Evolutionary conservation across 2,113 vertebrate genomes (phyloP).

Genomic region (Paraplagusia blochii): DNA sequence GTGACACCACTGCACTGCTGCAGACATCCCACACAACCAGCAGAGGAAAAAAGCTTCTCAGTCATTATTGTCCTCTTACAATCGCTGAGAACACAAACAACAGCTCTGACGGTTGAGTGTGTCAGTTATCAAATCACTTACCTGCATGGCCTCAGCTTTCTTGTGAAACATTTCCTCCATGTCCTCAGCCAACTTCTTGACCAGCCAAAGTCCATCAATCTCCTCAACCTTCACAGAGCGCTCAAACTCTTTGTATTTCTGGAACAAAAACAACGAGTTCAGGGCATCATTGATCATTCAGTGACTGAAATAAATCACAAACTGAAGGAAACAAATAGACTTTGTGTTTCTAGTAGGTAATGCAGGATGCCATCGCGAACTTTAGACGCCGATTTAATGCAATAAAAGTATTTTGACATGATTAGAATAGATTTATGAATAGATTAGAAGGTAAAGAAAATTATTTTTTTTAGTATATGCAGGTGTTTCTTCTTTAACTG

Average conservation of each 20-base stretch:
- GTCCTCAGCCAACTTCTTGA: constrained; percentile 92
- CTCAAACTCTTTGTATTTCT: constrained; percentile 99
- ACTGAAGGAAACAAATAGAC: no score
- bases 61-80: background rate
- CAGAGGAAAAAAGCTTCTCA: constrained; percentile 11
- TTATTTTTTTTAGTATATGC: no score
- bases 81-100: background rate
- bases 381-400: no score
- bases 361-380: no score
- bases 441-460: no score
- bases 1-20: constrained; percentile 33
- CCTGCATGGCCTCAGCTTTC: constrained; percentile 93
- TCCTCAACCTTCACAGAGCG: constrained; percentile 91
- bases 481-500: no score
- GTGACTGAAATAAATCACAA: no score
- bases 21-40: constrained; percentile 15
- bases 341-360: no score
- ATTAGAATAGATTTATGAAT: no score
- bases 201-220: constrained; percentile 93
- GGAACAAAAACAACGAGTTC: constrained; percentile 40
- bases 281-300: no score
- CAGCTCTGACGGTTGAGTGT: no score
- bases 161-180: constrained; percentile 99
- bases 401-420: no score
- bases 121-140: constrained; percentile 41